Base-by-base conservation (phyloP, 2,797 vertebrate genomes). In the Fringilla coelebs region DNA sequence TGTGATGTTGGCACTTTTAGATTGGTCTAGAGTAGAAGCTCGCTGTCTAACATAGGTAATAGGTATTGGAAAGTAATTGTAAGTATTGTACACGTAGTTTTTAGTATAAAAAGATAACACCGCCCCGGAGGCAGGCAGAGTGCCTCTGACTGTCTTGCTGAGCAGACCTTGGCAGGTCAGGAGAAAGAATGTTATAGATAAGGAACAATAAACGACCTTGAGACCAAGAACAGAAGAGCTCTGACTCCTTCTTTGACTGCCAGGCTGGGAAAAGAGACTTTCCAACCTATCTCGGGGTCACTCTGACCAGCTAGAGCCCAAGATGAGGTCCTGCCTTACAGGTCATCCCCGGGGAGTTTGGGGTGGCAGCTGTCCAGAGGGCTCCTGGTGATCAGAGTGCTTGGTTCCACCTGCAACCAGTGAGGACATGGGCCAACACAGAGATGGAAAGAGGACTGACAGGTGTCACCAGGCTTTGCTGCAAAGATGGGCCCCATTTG, bases 121-220 rank as follows among this genome's bases (percentile, higher is more conserved):
- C 1, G 2, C 31, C 19, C 52, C 0, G 6, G 31, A 20, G 13
- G 52, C 13, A 4, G 31, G 1, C 20, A n/a, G 52, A 21, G 20
- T n/a, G 52, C 20, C 13, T 54, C 2, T 15, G 28, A 19, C 31
- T n/a, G 52, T 21, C 31, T 3, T 54, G 52, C 31, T 54, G 52
- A 54, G 20, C 1, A 1, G 2, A 54, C 31, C 31, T 54, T 1
- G 1, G 31, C 52, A 4, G 20, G 52, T 0, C 52, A n/a, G 8
- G 31, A n/a, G 20, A 54, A 54, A 32, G 52, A n/a, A n/a, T n/a
- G 32, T 54, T 21, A 54, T 20, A 54, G 52, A n/a, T 54, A 54
- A 54, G 52, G 7, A 9, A 54, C 31, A n/a, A 54, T 10, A 54
- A n/a, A 54, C 9, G 10, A 54, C 31, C 9, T 54, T 54, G 52